Conservation (phyloP, 2,888 invertebrate species). For the Griposia aprilina region DNA sequence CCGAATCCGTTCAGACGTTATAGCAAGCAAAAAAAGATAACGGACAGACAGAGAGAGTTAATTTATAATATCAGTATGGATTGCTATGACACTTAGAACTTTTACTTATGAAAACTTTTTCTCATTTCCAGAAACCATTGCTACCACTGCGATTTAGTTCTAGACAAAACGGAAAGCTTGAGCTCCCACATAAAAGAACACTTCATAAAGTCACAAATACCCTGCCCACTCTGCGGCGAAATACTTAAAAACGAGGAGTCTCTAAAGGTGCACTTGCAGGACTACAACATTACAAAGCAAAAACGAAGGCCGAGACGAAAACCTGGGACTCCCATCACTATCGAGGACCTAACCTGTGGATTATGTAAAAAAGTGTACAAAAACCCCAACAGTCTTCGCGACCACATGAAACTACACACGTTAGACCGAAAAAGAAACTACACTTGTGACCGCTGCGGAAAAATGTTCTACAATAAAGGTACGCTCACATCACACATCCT, state of each 20-base stretch:
- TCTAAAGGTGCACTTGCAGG: conserved; percentile 77
- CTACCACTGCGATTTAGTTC: conserved; percentile 76
- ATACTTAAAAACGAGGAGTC: conserved; percentile 79
- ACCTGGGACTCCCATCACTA: conserved; percentile 81
- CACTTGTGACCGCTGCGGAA: conserved; percentile 86
- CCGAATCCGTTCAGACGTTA: too few relatives aligned
- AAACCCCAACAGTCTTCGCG: conserved; percentile 76
- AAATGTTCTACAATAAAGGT: conserved; percentile 87
- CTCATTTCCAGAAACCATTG: conserved; percentile 76
- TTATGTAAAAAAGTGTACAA: conserved; percentile 85
- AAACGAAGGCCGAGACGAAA: conserved; percentile 81
- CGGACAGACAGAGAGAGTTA: too few relatives aligned
- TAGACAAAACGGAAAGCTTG: conserved; percentile 67
- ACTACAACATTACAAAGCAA: conserved; percentile 75
- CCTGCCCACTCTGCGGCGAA: conserved; percentile 82
- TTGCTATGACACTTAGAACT: too few relatives aligned
- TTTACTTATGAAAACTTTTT: neutral
- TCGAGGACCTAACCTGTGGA: conserved; percentile 83
- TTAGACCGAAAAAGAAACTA: conserved; percentile 85
- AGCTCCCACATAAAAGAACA: conserved; percentile 76
- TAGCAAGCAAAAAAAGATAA: too few relatives aligned
- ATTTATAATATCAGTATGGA: too few relatives aligned
- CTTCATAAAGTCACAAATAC: conserved; percentile 73
- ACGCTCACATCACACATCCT: conserved; percentile 86
- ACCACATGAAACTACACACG: conserved; percentile 91